A percentile compares a stretch with the other conserved stretches of the same genome.
These are phyloP conservation scores for Tetranychus urticae DNA, from an alignment of 1,140 invertebrate species.

Conservation along the genomic window DNA sequence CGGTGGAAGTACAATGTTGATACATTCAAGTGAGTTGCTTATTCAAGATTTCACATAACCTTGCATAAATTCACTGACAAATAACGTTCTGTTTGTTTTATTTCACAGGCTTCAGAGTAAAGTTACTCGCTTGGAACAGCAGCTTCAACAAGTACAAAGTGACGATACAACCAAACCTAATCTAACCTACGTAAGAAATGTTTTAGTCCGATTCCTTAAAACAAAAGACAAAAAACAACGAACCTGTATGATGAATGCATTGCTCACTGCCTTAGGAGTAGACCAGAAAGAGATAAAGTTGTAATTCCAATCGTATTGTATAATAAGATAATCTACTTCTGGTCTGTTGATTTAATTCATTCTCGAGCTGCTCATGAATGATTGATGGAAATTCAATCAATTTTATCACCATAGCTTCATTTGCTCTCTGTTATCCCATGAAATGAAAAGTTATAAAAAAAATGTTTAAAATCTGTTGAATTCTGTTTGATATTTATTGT, in stretches of 20 bases:
- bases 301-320: no score
- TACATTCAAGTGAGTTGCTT: conserved; percentile 2
- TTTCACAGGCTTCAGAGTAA: conserved; percentile 1
- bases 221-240: conserved; percentile 10
- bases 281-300: not conserved
- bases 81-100: not conserved
- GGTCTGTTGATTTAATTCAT: no score
- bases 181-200: conserved; percentile 10
- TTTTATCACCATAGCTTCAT: no score
- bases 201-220: conserved; percentile 5
- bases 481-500: no score
- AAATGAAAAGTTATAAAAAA: no score
- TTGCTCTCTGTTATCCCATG: no score
- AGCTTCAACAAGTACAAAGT: not conserved
- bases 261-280: conserved; percentile 1
- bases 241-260: conserved; percentile 10
- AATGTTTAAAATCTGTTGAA: no score
- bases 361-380: no score
- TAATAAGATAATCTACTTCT: no score
- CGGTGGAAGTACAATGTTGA: conserved; percentile 10
- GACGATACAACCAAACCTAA: conserved; percentile 1
- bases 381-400: no score
- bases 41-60: not conserved
- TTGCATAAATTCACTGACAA: not conserved
- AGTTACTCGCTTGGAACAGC: conserved; percentile 4